Conservation (phyloP, 1,140 invertebrate species). For the Odontomachus brunneus region DNA sequence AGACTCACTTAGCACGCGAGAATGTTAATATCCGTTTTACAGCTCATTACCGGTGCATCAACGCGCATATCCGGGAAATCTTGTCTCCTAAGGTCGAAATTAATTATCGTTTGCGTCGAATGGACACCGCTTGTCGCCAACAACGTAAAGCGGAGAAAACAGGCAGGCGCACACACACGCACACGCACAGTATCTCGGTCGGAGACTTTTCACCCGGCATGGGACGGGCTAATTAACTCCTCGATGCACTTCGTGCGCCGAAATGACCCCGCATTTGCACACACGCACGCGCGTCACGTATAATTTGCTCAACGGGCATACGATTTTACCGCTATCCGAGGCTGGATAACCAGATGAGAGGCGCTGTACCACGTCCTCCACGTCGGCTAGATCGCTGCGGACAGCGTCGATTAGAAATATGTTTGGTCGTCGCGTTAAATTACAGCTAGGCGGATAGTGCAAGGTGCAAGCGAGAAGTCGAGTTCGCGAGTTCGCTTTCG, state of each 20-base stretch:
- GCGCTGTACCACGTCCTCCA: too few relatives aligned
- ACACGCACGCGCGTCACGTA: neutral
- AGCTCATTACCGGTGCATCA: slow-evolving; percentile 25
- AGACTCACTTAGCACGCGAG: neutral
- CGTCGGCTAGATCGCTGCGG: neutral
- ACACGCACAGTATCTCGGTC: neutral
- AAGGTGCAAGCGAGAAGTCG: too few relatives aligned
- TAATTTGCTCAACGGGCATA: slow-evolving; percentile 7
- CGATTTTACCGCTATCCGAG: neutral
- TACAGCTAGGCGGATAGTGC: too few relatives aligned
- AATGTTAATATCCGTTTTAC: slow-evolving; percentile 9
- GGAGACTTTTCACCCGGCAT: slow-evolving; percentile 29
- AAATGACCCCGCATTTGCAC: slow-evolving; percentile 23
- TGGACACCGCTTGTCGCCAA: slow-evolving; percentile 11
- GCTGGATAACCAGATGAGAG: too few relatives aligned
- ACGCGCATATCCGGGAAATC: slow-evolving; percentile 35
- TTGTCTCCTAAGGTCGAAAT: slow-evolving; percentile 37
- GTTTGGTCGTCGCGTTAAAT: too few relatives aligned
- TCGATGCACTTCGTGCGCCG: neutral
- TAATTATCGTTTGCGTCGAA: slow-evolving; percentile 27
- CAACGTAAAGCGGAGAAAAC: neutral
- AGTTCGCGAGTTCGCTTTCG: too few relatives aligned
- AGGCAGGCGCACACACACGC: neutral
- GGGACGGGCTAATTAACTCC: slow-evolving; percentile 29
- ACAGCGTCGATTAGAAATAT: too few relatives aligned